Evolutionary conservation across 2,113 vertebrate genomes (phyloP).

Genomic region (Emydocephalus ijimae): DNA sequence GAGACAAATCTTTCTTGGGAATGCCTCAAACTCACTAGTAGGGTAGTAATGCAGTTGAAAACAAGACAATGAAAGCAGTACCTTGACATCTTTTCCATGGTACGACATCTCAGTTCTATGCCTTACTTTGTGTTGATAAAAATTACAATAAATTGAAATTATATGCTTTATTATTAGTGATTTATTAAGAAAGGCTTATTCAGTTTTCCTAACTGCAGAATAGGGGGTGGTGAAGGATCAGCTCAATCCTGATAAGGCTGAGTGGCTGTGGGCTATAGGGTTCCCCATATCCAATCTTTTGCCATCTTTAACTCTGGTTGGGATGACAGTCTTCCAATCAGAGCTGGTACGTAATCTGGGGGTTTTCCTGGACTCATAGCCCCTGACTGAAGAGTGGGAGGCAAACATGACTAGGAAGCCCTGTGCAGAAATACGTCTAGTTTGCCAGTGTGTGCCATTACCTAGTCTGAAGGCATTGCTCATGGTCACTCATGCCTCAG

Average conservation of each 20-base stretch:
- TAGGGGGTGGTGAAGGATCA: too few relatives aligned
- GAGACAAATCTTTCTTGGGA: neutral
- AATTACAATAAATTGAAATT: neutral
- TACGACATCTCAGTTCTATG: neutral
- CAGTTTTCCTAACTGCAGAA: neutral
- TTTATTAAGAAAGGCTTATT: neutral
- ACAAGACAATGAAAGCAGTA: neutral
- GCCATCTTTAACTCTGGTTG: too few relatives aligned
- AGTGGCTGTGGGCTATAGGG: neutral
- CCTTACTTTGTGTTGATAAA: neutral
- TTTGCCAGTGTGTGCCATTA: neutral
- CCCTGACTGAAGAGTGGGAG: neutral
- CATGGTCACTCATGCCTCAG: neutral
- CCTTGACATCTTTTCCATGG: neutral
- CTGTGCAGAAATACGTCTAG: neutral
- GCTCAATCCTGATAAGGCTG: neutral
- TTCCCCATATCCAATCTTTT: neutral
- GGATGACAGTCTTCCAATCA: neutral
- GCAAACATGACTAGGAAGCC: neutral
- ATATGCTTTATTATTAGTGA: neutral
- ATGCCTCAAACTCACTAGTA: neutral
- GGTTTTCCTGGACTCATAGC: neutral
- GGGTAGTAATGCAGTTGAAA: neutral
- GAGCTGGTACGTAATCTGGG: neutral
- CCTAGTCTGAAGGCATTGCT: neutral